Evolutionary conservation across 2,888 invertebrate genomes (phyloP).

Genomic region (Drosophila paracracens): DNA sequence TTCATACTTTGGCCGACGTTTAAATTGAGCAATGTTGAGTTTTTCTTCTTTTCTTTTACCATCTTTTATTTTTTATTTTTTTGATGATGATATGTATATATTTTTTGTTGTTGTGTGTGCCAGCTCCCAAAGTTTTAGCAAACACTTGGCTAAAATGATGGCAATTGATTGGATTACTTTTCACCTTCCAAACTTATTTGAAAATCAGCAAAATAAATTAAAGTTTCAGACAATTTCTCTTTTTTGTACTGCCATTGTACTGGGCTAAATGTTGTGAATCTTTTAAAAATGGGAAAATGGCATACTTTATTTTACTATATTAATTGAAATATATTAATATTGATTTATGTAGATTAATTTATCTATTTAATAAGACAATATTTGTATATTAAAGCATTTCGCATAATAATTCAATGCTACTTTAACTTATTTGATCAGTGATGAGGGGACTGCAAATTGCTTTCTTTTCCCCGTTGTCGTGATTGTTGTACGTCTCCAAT

Average conservation of each 20-base stretch:
- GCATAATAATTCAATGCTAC: background rate
- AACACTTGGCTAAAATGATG: conserved; percentile 47
- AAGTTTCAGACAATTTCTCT: background rate
- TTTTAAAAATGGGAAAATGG: background rate
- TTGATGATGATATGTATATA: conserved; percentile 11
- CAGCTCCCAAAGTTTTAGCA: conserved; percentile 38
- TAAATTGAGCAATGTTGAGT: conserved; percentile 56
- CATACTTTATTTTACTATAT: background rate
- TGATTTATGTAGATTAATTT: background rate
- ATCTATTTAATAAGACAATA: background rate
- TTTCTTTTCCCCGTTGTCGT: background rate
- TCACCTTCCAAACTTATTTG: conserved; percentile 44
- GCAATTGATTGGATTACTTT: conserved; percentile 54
- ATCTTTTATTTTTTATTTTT: background rate
- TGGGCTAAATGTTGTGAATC: background rate
- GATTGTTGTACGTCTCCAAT: background rate
- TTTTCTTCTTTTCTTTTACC: conserved; percentile 7
- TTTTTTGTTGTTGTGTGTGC: conserved; percentile 3
- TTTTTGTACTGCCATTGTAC: background rate
- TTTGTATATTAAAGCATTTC: background rate
- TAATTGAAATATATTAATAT: background rate
- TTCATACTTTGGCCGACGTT: conserved; percentile 60
- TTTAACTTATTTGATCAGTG: background rate
- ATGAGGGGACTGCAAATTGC: background rate
- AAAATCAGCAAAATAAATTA: conserved; percentile 6